phyloP scores from a whole-genome alignment of 2,113 vertebrate genomes.

The Panthera tigris region DNA sequence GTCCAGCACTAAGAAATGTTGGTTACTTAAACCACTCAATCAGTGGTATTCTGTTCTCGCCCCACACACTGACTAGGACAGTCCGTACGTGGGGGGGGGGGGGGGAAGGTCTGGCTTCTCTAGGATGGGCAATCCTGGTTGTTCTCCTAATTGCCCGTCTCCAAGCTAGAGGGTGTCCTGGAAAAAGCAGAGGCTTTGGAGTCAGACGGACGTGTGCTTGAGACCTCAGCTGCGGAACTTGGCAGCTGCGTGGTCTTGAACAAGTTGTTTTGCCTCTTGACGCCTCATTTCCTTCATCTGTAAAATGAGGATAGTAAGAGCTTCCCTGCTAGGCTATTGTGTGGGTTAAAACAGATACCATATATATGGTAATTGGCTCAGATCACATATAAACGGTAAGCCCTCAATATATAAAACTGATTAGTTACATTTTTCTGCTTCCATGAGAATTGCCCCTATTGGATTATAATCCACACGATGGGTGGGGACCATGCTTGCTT shows the following conservation, averaged over 20 bases:
- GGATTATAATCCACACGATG: background rate
- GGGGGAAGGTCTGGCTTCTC: background rate
- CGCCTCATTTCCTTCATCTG: background rate
- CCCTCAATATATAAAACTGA: background rate
- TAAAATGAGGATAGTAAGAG: conserved; percentile 1
- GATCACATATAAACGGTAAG: background rate
- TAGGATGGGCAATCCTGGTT: background rate
- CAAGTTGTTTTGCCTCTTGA: conserved; percentile 10
- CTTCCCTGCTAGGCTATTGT: background rate
- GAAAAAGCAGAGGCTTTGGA: background rate
- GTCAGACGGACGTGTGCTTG: background rate
- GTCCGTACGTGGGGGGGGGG: rapidly evolving
- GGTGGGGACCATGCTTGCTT: background rate
- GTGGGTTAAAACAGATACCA: background rate
- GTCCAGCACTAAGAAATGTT: background rate
- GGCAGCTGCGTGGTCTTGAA: background rate
- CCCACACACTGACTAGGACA: background rate
- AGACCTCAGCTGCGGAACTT: conserved; percentile 4
- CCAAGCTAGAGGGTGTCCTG: background rate
- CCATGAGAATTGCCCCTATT: background rate
- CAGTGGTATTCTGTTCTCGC: background rate
- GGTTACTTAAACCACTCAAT: background rate
- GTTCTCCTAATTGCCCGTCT: background rate
- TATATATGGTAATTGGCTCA: background rate
- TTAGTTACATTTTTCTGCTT: background rate